Evolutionary conservation across 2,888 invertebrate genomes (phyloP).

Genomic region (Machimus atricapillus): DNA sequence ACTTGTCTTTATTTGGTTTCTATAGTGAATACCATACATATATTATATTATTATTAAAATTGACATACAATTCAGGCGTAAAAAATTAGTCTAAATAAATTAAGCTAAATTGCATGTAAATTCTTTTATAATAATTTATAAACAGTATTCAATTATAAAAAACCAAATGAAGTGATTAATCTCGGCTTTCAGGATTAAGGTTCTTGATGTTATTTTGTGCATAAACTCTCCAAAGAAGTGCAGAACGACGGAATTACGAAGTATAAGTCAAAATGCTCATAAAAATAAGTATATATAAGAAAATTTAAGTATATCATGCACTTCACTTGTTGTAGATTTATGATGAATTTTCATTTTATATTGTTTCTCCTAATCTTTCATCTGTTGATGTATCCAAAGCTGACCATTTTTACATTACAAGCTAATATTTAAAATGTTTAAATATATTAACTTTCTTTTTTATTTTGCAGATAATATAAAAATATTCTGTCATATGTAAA

Average conservation of each 20-base stretch:
- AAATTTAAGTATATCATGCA: constrained; percentile 9
- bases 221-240: neutral
- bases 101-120: neutral
- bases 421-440: too few species aligned
- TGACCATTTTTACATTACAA: neutral
- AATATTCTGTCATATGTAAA: too few species aligned
- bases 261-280: neutral
- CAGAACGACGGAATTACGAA: neutral
- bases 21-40: too few species aligned
- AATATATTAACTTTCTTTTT: too few species aligned
- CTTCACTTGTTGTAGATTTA: neutral
- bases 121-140: neutral
- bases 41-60: too few species aligned
- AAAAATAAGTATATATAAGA: neutral
- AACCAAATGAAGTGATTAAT: neutral
- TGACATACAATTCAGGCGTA: neutral
- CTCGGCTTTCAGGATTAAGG: neutral
- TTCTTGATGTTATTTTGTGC: neutral
- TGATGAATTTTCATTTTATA: neutral
- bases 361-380: neutral
- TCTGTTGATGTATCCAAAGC: neutral
- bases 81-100: neutral
- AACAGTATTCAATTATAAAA: neutral
- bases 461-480: too few species aligned
- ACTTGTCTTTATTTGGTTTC: neutral